phyloP scores from a whole-genome alignment of 2,888 invertebrate genomes.

The Cataglyphis rosenhaueri region DNA sequence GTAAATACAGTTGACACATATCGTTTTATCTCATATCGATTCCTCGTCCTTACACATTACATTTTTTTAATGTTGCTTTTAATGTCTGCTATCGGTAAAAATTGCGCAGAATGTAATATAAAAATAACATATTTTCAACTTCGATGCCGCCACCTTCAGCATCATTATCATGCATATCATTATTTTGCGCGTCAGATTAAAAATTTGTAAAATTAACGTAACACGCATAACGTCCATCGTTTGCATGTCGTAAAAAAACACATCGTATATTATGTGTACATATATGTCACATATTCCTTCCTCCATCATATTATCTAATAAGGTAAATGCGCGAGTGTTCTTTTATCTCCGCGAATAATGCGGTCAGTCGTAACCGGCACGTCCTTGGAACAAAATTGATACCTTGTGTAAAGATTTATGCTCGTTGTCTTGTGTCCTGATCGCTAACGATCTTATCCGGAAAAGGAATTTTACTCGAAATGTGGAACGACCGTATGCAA shows the following conservation, averaged over 20 bases:
- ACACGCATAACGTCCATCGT: not conserved
- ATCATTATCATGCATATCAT: not conserved
- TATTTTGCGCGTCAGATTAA: not conserved
- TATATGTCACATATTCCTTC: not conserved
- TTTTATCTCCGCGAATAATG: slow-evolving; percentile 1
- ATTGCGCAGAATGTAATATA: not conserved
- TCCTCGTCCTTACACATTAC: not conserved
- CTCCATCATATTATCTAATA: not conserved
- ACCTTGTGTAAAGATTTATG: slow-evolving; percentile 36
- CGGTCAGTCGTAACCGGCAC: not conserved
- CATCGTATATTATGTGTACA: not conserved
- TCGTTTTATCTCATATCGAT: not conserved
- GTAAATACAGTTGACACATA: not conserved
- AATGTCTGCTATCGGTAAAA: not conserved
- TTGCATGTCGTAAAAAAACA: not conserved
- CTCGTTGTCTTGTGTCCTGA: slow-evolving; percentile 31
- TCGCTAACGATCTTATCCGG: slow-evolving; percentile 39
- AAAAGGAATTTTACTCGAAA: slow-evolving; percentile 40
- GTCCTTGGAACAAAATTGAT: slow-evolving; percentile 34
- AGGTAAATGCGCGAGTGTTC: slow-evolving; percentile 4
- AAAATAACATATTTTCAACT: not conserved
- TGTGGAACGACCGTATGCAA: slow-evolving; percentile 40
- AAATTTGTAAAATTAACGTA: not conserved
- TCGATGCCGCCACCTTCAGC: not conserved
- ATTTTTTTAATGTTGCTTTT: not conserved